Base-by-base conservation (phyloP, 1,140 invertebrate species). In the Zaprionus davidi region DNA sequence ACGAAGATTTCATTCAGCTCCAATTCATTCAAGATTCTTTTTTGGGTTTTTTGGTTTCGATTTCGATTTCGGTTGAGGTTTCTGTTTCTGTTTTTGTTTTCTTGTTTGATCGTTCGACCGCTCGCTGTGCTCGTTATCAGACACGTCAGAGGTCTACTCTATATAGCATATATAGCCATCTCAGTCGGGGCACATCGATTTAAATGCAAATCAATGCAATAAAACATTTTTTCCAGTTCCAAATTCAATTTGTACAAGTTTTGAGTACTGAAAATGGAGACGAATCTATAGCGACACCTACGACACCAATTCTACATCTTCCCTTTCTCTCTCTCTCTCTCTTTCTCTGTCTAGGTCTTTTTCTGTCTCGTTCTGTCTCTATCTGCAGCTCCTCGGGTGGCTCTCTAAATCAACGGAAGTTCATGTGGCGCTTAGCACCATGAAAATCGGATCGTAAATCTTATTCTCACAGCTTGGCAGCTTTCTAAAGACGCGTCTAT, bases 121-220 rank as follows among this genome's bases (percentile, higher is more conserved):
- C 84, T 90, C 55, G 84, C 84, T 88, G 84, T 78, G 84, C 81
- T 76, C 83, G 79, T 79, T 79, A 85, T 85, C 82, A 85, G 70
- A 17, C 46, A 17, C 46, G 46, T 49, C 46, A 49, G 46, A n/a
- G 11, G 20, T 22, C 46, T 51, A 24, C 46, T 51, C 17, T 51
- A 51, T 51, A 51, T 51, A 51, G 28, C 17, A n/a, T 70, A 75
- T 75, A 78, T 58, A 78, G 58, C 36, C 59, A 65, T 58, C 69
- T 67, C 58, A 5, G 38, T 17, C 56, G 75, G 34, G 66, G 56
- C 71, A 87, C 84, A 90, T 88, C 85, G 86, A 88, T 88, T 88
- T 88, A 88, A 90, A 88, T 88, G 85, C 85, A 88, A 88, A 88
- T 88, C 81, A 90, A 85, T 90, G 85, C 90, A 90, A 88, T 88